Base-by-base conservation (phyloP, 2,888 invertebrate species). In the Eucriotettix oculatus region DNA sequence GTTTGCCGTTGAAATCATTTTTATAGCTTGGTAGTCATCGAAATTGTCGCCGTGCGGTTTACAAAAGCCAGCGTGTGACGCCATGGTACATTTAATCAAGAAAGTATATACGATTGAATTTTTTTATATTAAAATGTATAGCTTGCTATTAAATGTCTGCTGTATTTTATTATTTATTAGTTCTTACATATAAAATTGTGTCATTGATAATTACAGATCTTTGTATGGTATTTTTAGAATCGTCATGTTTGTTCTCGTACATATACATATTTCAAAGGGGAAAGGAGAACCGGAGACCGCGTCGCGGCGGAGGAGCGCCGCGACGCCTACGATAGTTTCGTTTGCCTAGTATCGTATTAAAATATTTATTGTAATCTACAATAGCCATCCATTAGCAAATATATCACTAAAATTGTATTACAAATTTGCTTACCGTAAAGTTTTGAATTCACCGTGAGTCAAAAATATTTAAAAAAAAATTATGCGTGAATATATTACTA, bases 141-240 rank as follows among this genome's bases (percentile, higher is more conserved):
- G 56, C 56, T 56, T 56, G 29, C 41, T 42, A 41, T 41, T 29
- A 41, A 41, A 42, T 56, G 42, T 16, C 40, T 41, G 12, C 42
- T 56, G 29, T 56, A 17, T 56, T 29, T 56, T 56, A 56, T 56
- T 56, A 14, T 14, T 56, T 56, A 42, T 56, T 43, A 43, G 54
- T 29, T 16, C 54, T 17, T 17, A 29, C 29, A 29, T 54, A 54
- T 54, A 54, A 54, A 17, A 54, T 54, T 54, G 54, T 54, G 54
- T 54, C 54, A 17, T 54, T 29, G 29, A 54, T 29, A 54, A 54
- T 17, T 16, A 17, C 54, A 29, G 29, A 29, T 29, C 29, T 29
- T 29, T 29, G 17, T 54, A 54, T 54, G 29, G 29, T 17, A 16
- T 54, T 17, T 54, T 54, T 54, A 54, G 54, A 54, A 17, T 54